Evolutionary conservation across 2,113 vertebrate species (phyloP).

Genomic region (Odocoileus hemionus): DNA sequence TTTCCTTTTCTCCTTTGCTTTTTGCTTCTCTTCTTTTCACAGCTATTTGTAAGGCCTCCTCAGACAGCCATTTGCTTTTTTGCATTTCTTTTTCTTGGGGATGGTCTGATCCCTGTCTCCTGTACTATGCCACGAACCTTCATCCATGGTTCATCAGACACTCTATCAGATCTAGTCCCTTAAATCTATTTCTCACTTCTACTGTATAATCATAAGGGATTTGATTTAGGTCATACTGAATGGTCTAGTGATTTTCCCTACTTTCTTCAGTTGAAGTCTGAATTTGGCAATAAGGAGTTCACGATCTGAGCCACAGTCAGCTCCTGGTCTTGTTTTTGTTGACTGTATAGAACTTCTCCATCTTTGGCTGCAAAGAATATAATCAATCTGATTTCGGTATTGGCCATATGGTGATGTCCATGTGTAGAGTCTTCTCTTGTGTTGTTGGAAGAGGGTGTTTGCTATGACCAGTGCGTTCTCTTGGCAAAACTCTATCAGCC

Average conservation of each 20-base stretch:
- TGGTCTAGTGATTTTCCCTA: not conserved
- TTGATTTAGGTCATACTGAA: not conserved
- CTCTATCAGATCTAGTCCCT: not conserved
- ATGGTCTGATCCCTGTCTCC: not conserved
- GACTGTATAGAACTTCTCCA: not conserved
- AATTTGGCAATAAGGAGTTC: not conserved
- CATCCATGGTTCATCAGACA: fast-evolving
- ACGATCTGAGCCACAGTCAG: not conserved
- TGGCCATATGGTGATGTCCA: not conserved
- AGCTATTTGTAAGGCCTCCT: not conserved
- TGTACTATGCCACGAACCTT: not conserved
- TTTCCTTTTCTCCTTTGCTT: not conserved
- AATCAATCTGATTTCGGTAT: not conserved
- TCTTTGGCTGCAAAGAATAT: not conserved
- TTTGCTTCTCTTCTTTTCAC: not conserved
- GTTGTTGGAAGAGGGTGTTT: not conserved
- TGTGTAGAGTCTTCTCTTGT: not conserved
- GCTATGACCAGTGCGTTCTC: not conserved
- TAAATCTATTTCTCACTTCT: not conserved
- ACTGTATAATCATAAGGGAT: not conserved
- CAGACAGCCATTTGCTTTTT: not conserved
- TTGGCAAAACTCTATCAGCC: not conserved
- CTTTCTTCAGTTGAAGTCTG: not conserved
- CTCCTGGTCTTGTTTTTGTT: not conserved
- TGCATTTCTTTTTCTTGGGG: not conserved